Evolutionary conservation across 2,113 vertebrate genomes (phyloP).

Genomic region (Hylia prasina): DNA sequence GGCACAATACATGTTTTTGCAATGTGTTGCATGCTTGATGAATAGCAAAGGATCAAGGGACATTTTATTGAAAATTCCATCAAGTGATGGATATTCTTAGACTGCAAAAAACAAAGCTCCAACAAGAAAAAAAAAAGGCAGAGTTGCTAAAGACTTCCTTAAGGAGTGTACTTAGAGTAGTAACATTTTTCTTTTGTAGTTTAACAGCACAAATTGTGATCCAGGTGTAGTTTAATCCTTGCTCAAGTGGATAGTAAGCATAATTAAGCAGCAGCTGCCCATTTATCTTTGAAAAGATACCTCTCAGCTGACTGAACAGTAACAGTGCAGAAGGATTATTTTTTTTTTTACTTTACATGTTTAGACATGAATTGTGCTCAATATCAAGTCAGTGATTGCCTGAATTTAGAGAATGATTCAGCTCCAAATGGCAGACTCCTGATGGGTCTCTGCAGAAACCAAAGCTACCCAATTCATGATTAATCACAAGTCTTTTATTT

Average conservation of each 20-base stretch:
- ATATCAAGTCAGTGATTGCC: neutral
- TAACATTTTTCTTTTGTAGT: neutral
- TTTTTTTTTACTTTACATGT: neutral
- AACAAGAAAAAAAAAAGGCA: neutral
- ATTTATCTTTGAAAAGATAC: neutral
- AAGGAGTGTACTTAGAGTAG: neutral
- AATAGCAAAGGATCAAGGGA: neutral
- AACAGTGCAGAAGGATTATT: neutral
- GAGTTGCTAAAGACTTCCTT: neutral
- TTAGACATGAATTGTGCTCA: neutral
- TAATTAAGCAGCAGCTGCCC: neutral
- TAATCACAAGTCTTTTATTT: neutral
- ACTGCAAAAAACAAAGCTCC: neutral
- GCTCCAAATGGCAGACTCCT: neutral
- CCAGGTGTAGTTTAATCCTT: neutral
- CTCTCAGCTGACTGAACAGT: neutral
- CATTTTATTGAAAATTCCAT: neutral
- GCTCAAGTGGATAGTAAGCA: neutral
- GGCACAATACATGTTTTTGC: neutral
- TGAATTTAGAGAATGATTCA: constrained; percentile 6
- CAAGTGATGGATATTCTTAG: neutral
- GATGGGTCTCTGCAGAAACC: neutral
- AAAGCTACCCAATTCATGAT: neutral
- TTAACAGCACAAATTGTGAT: neutral
- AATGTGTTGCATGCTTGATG: neutral